Evolutionary conservation across 2,888 invertebrate genomes (phyloP), one percentile per base, ranked within the genome.

Genomic region (Torymus aiolomorphi): DNA sequence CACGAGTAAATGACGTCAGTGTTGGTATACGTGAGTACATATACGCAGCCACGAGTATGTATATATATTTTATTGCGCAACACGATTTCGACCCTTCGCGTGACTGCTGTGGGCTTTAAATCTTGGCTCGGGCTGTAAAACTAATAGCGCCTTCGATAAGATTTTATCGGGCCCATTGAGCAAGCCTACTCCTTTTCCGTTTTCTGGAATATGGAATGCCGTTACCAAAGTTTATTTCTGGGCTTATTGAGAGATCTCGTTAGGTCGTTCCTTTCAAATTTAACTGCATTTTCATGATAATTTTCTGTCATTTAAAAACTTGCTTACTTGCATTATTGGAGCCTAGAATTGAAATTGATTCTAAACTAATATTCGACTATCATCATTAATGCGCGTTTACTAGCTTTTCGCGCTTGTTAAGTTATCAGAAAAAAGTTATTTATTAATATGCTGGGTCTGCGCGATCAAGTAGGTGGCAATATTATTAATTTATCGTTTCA

Each of bases 111-210:
- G 74, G 56, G 57, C 49, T 49, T 63, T 76, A 70, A 70, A 76
- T 76, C 76, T 76, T 63, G 49, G 63, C 54, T 16, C 63, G 42
- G 18, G 49, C 70, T 70, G 76, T 70, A n/a, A 70, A 76, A 76
- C 76, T 76, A 76, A 76, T 76, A 70, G 76, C 63, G 69, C n/a
- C 63, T 63, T 63, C 76, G 69, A 76, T 76, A 76, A 76, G 76
- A 76, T 76, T 76, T 70, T 63, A 76, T 76, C 76, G 70, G 49
- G 5, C 13, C 56, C 18, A 76, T 76, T 76, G 70, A 63, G 70
- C 61, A 76, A 76, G 63, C 56, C 54, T 49, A 49, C 61, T 76
- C 51, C 76, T 76, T 76, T 69, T 69, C 61, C 69, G 67, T 76
- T 76, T 76, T 76, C 61, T 62, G 12, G 61, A 65, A 65, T 65